phyloP scores from a whole-genome alignment of 2,888 invertebrate species.

The Limnephilus rhombicus region DNA sequence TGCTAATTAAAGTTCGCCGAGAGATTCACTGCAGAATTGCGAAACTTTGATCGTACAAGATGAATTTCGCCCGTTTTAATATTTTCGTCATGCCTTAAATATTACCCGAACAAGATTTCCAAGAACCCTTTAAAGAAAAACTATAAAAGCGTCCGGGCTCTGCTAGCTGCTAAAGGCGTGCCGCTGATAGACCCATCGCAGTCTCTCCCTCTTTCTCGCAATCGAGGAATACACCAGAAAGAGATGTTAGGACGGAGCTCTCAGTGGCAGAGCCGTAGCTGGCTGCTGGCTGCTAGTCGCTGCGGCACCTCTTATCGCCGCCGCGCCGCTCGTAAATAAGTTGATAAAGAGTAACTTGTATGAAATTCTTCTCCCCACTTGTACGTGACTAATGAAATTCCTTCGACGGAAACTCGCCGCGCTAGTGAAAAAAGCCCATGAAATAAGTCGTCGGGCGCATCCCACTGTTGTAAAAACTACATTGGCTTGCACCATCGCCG shows the following conservation, averaged over 20 bases:
- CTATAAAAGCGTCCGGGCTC: slow-evolving; percentile 42
- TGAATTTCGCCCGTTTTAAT: slow-evolving; percentile 42
- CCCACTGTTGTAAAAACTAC: not conserved
- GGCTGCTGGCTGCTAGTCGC: not conserved
- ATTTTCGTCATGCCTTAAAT: slow-evolving; percentile 49
- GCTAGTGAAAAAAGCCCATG: not conserved
- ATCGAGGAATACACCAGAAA: not conserved
- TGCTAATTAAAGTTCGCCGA: slow-evolving; percentile 42
- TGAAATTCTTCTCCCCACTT: slow-evolving; percentile 46
- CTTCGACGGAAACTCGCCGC: slow-evolving; percentile 23
- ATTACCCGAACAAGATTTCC: slow-evolving; percentile 46
- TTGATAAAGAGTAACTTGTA: slow-evolving; percentile 51
- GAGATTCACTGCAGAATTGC: slow-evolving; percentile 33
- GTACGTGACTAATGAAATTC: slow-evolving; percentile 49
- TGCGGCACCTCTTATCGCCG: slow-evolving; percentile 47
- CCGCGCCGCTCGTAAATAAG: slow-evolving; percentile 49
- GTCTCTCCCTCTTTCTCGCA: not conserved
- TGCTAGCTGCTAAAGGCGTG: not conserved
- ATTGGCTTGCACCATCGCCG: not conserved
- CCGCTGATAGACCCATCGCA: not conserved
- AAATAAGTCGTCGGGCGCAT: slow-evolving; percentile 36
- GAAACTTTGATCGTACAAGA: slow-evolving; percentile 32
- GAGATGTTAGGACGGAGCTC: not conserved
- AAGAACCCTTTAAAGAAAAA: slow-evolving; percentile 48
- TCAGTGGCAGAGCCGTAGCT: too few relatives aligned